phyloP scores from a whole-genome alignment of 2,888 invertebrate genomes.

The Athalia rosae region DNA sequence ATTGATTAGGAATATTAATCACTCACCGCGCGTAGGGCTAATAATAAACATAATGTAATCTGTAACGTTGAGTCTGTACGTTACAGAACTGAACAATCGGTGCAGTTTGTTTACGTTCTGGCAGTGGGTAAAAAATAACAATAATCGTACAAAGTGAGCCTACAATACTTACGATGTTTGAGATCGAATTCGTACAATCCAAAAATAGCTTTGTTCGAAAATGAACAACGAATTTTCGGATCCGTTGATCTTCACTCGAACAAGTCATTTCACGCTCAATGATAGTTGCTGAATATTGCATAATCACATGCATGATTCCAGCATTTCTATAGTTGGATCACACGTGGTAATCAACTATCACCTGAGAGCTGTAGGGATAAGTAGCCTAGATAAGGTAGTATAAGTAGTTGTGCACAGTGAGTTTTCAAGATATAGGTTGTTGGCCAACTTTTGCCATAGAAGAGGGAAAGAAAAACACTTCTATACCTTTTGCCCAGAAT shows the following conservation, averaged over 20 bases:
- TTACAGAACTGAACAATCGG: conserved; percentile 25
- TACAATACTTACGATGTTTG: conserved; percentile 16
- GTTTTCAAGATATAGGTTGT: too few species aligned
- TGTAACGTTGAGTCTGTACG: neutral
- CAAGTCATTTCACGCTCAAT: neutral
- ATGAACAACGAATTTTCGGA: neutral
- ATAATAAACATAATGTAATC: neutral
- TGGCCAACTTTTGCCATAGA: neutral
- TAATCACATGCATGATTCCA: too few species aligned
- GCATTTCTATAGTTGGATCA: too few species aligned
- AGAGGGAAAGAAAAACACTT: neutral
- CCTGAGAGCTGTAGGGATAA: too few species aligned
- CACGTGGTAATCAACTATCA: too few species aligned
- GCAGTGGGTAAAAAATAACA: conserved; percentile 11
- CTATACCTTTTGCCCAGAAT: neutral
- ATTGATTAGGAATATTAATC: conserved; percentile 13
- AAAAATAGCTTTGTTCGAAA: neutral
- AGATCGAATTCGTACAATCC: conserved; percentile 30
- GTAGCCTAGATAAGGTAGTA: too few species aligned
- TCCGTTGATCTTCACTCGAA: neutral
- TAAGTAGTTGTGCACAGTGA: too few species aligned
- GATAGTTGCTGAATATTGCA: too few species aligned
- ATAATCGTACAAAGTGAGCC: neutral
- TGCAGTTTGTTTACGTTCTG: conserved; percentile 30
- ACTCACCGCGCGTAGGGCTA: neutral